A percentile compares a stretch with the other conserved stretches of the same genome.
Evolutionary conservation across 2,113 vertebrate species (phyloP).

Genomic region (Calyptommatus sinebrachiatus): DNA sequence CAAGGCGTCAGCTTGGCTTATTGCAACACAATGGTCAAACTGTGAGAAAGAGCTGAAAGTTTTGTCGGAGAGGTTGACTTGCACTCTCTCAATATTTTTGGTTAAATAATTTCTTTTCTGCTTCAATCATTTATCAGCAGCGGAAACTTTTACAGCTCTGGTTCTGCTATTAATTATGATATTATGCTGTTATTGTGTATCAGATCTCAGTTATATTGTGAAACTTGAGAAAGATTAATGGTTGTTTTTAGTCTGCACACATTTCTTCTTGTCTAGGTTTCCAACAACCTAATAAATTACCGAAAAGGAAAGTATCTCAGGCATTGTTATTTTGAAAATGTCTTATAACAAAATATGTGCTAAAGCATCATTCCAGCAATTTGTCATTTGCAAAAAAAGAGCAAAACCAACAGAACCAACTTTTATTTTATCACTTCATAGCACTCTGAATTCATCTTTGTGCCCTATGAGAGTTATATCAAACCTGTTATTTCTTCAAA

Average conservation of each 20-base stretch:
- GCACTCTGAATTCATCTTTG: background rate
- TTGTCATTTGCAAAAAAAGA: background rate
- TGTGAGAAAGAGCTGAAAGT: background rate
- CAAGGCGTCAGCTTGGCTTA: background rate
- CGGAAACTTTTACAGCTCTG: slow-evolving; percentile 1
- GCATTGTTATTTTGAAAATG: background rate
- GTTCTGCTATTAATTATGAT: slow-evolving; percentile 13
- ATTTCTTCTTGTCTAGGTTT: slow-evolving; percentile 1
- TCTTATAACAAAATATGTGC: too few relatives aligned
- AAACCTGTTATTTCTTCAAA: background rate
- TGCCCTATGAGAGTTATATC: background rate
- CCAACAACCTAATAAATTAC: slow-evolving; percentile 2
- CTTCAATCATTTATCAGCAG: slow-evolving; percentile 10
- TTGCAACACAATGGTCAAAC: background rate
- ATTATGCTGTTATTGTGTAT: slow-evolving; percentile 2
- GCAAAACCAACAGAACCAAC: background rate
- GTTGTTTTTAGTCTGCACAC: slow-evolving; percentile 4
- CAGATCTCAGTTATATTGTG: slow-evolving; percentile 16
- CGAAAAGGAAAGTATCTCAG: background rate
- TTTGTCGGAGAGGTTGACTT: background rate
- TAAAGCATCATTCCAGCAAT: background rate
- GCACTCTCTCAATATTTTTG: background rate
- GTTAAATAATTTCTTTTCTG: slow-evolving; percentile 14
- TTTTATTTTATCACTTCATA: background rate
- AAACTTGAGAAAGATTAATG: slow-evolving; percentile 14